phyloP scores from a whole-genome alignment of 2,797 vertebrate species.

The Melanotaenia maccullochi region DNA sequence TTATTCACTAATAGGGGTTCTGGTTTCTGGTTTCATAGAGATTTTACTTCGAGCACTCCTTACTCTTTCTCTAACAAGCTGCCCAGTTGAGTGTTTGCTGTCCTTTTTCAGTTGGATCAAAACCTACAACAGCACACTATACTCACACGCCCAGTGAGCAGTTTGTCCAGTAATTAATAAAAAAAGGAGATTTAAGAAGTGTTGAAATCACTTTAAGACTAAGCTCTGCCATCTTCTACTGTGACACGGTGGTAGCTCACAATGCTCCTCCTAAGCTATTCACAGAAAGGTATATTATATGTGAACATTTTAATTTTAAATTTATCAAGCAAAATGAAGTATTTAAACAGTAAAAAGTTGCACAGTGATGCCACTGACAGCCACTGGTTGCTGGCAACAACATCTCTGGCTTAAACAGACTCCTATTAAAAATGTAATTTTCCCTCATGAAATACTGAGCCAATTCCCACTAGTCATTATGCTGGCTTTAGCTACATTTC shows the following conservation, averaged over 20 bases:
- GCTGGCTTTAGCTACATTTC: background rate
- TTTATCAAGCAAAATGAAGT: background rate
- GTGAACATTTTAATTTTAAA: background rate
- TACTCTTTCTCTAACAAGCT: background rate
- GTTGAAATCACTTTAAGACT: too few species aligned
- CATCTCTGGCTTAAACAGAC: background rate
- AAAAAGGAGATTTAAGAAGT: background rate
- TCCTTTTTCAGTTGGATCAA: background rate
- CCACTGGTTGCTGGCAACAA: too few species aligned
- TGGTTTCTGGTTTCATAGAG: background rate
- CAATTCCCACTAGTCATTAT: background rate
- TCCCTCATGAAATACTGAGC: background rate
- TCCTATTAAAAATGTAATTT: background rate
- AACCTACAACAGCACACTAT: too few species aligned
- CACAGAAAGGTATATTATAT: background rate
- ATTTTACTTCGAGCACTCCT: background rate
- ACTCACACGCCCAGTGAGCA: too few species aligned
- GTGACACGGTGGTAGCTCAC: background rate
- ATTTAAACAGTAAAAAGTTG: too few species aligned
- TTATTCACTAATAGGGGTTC: background rate
- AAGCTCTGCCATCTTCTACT: too few species aligned
- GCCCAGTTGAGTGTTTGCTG: background rate
- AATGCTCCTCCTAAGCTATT: background rate
- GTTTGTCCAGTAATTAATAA: too few species aligned
- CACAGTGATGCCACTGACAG: background rate